Percentiles rank a stretch among this genome's conserved stretches.
Evolutionary conservation across 2,888 invertebrate genomes (phyloP).

Genomic region (Polietes domitor): DNA sequence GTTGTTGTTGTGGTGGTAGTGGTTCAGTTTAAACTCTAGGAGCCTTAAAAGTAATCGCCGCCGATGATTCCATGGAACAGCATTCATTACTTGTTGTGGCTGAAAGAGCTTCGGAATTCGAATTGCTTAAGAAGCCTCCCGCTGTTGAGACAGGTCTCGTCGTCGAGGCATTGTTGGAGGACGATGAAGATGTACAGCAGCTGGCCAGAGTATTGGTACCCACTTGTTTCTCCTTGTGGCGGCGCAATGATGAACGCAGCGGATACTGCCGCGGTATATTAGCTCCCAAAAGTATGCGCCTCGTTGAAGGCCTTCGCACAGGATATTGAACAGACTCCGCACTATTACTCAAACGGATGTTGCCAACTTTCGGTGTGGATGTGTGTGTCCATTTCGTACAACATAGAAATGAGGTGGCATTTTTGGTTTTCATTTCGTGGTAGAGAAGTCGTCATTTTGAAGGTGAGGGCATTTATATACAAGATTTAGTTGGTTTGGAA

Average conservation of each 20-base stretch:
- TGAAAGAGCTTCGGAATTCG: conserved; percentile 51
- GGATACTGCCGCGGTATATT: conserved; percentile 81
- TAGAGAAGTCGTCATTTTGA: conserved; percentile 39
- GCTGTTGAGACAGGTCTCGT: conserved; percentile 7
- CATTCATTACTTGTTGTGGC: conserved; percentile 53
- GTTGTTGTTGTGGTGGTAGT: conserved; percentile 3
- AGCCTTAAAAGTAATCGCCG: conserved; percentile 66
- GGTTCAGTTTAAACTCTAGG: conserved; percentile 66
- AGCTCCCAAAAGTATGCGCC: conserved; percentile 82
- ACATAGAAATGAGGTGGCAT: background rate
- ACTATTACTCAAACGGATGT: conserved; percentile 84
- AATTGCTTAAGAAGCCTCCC: conserved; percentile 55
- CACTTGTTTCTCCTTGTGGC: conserved; percentile 83
- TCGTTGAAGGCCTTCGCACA: conserved; percentile 83
- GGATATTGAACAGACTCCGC: conserved; percentile 85
- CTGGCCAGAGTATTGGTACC: conserved; percentile 72
- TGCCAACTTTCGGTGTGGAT: conserved; percentile 82
- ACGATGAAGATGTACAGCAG: conserved; percentile 52
- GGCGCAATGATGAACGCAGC: conserved; percentile 82
- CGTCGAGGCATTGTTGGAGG: conserved; percentile 11
- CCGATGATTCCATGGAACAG: conserved; percentile 58
- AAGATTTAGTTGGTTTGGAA: conserved; percentile 56
- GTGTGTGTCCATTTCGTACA: background rate
- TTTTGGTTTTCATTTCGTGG: background rate
- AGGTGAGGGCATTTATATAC: conserved; percentile 40